Conservation (phyloP, 2,888 invertebrate species). For the Dendrolimus houi region DNA sequence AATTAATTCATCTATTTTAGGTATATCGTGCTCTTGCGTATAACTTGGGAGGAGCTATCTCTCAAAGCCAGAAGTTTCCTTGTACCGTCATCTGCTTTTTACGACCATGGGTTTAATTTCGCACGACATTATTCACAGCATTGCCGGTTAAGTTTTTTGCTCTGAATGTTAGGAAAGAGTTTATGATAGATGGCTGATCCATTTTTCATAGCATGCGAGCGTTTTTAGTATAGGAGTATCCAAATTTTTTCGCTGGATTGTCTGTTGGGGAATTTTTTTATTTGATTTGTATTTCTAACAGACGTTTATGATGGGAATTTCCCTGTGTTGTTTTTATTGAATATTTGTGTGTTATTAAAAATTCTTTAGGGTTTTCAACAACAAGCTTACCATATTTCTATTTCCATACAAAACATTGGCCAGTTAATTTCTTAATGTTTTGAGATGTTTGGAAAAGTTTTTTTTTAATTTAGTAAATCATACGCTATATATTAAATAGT, state of each 20-base stretch:
- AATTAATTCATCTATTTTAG: background rate
- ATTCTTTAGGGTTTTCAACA: too few relatives aligned
- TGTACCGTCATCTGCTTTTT: conserved; percentile 60
- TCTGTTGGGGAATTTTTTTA: background rate
- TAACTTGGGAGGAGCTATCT: conserved; percentile 1
- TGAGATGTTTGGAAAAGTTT: too few relatives aligned
- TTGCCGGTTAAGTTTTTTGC: conserved; percentile 49
- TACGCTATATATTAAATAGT: too few relatives aligned
- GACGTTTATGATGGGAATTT: too few relatives aligned
- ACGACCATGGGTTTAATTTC: conserved; percentile 67
- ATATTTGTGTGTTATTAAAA: too few relatives aligned
- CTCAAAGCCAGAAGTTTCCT: conserved; percentile 27
- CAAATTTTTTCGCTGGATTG: background rate
- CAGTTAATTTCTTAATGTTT: too few relatives aligned
- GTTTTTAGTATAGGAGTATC: background rate
- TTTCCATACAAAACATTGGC: too few relatives aligned
- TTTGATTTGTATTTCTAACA: too few relatives aligned
- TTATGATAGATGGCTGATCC: conserved; percentile 66
- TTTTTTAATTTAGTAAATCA: too few relatives aligned
- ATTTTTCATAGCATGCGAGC: conserved; percentile 50
- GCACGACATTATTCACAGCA: conserved; percentile 62
- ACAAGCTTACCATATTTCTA: too few relatives aligned
- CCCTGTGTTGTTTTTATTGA: too few relatives aligned
- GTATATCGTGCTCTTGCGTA: background rate
- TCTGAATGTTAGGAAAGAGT: conserved; percentile 50